Evolutionary conservation across 2,113 vertebrate species (phyloP).

Genomic region (Misgurnus anguillicaudatus): DNA sequence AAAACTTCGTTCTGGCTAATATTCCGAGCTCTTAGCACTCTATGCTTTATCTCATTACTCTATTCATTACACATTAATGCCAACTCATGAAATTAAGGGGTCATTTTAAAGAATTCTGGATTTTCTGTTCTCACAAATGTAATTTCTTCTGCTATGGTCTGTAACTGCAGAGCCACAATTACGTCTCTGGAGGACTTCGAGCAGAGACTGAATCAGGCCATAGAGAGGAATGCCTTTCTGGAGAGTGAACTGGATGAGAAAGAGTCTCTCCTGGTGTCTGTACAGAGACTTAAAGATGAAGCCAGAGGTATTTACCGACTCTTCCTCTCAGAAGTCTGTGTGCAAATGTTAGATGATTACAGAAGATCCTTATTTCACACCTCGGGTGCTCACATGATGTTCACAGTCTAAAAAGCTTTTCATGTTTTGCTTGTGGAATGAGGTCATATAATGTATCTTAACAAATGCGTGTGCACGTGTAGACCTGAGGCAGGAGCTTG

Average conservation of each 20-base stretch:
- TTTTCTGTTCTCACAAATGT: neutral
- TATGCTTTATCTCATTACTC: no score
- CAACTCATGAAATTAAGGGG: no score
- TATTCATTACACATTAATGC: no score
- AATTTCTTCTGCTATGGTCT: conserved; percentile 6
- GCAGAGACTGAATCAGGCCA: conserved; percentile 96
- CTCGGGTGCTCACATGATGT: neutral
- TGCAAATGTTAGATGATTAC: neutral
- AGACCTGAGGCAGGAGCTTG: conserved; percentile 95
- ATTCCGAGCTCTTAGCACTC: no score
- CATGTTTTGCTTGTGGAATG: conserved; percentile 8
- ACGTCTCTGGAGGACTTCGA: conserved; percentile 98
- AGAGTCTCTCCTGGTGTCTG: conserved; percentile 92
- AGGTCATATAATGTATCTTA: neutral
- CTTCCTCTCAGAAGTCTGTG: neutral
- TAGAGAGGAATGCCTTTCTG: conserved; percentile 97
- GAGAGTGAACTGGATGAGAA: conserved; percentile 99
- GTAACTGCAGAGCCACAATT: conserved; percentile 86
- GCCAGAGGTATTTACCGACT: conserved; percentile 83
- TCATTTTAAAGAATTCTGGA: neutral
- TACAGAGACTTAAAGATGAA: conserved; percentile 96
- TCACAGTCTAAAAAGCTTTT: neutral
- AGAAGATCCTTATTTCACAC: neutral
- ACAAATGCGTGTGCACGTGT: neutral
- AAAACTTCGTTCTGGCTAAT: no score